Evolutionary conservation across 2,113 vertebrate species (phyloP), one percentile per base, ranked within the genome.

Genomic region (Diadophis punctatus): DNA sequence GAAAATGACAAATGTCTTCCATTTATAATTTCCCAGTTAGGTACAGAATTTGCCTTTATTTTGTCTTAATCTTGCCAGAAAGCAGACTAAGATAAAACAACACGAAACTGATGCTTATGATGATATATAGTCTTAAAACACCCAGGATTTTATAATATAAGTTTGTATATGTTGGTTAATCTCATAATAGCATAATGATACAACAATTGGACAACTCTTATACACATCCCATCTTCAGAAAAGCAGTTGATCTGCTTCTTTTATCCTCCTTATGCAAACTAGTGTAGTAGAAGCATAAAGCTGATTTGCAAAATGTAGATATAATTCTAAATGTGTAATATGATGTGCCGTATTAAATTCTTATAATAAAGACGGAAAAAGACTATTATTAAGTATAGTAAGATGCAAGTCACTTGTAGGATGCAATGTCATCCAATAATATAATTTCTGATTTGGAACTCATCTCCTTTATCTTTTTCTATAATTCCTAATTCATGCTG

Each of bases 171-270:
- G 0, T 30, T 94, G 87, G 56, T 87, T 53, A 93, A 58, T 52
- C 39, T 53, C 23, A 53, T 53, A 86, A 89, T 87, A 56, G 74
- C 92, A 46, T 22, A 43, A 18, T 1, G 3, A n/a, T 25, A 90
- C 80, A 87, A 22, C 74, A 86, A 90, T 95, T 91, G 53, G 0
- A 2, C 30, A 55, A 0, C 0, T 92, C 94, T 43, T 18, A 5
- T 93, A 96, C n/a, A 27, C 27, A 94, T 18, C 4, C 20, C 3
- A 86, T 14, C 51, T 92, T 90, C 68, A 46, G 20, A 85, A 93
- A 8, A 95, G 94, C 0, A 91, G 0, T 20, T 93, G 91, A 93
- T 16, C 14, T 49, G 84, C 74, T 88, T 18, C 43, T 51, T 93
- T 90, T 87, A 9, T 25, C 0, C 86, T 93, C 18, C 74, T 53